Conservation (phyloP, 2,888 invertebrate species). For the Ecliptopera silaceata region DNA sequence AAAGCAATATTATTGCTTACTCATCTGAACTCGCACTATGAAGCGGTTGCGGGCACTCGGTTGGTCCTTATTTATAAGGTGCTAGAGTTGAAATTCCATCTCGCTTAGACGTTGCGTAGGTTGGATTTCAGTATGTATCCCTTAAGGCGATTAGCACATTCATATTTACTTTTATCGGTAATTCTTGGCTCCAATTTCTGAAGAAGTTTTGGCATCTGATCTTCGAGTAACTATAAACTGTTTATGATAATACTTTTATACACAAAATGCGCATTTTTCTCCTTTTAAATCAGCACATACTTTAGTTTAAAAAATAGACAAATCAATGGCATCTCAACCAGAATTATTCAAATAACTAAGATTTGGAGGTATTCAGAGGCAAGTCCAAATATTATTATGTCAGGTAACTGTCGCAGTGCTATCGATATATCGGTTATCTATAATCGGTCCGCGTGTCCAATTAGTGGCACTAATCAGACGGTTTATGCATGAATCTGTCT, state of each 20-base stretch:
- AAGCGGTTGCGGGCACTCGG: not conserved
- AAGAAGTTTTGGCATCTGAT: not conserved
- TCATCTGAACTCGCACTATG: slow-evolving; percentile 25
- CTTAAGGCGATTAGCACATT: slow-evolving; percentile 4
- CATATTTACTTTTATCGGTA: slow-evolving; percentile 7
- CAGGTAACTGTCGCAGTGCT: not conserved
- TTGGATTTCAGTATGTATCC: slow-evolving; percentile 20
- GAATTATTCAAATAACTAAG: no score
- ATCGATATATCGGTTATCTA: not conserved
- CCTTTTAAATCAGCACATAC: no score
- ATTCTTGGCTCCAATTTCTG: slow-evolving; percentile 2
- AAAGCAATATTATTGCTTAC: slow-evolving; percentile 27
- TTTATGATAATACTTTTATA: no score
- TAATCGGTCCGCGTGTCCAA: not conserved
- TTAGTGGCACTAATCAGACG: slow-evolving; percentile 1
- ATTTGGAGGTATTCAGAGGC: not conserved
- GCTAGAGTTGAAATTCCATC: slow-evolving; percentile 15
- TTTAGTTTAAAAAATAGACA: no score
- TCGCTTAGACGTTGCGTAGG: slow-evolving; percentile 21
- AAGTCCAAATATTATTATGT: not conserved
- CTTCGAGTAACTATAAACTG: no score
- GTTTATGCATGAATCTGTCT: slow-evolving; percentile 2
- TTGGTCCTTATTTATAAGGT: slow-evolving; percentile 1
- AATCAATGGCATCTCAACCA: no score
- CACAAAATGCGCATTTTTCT: no score